phyloP scores from a whole-genome alignment of 2,113 vertebrate species.

The Cryptotis parvus region DNA sequence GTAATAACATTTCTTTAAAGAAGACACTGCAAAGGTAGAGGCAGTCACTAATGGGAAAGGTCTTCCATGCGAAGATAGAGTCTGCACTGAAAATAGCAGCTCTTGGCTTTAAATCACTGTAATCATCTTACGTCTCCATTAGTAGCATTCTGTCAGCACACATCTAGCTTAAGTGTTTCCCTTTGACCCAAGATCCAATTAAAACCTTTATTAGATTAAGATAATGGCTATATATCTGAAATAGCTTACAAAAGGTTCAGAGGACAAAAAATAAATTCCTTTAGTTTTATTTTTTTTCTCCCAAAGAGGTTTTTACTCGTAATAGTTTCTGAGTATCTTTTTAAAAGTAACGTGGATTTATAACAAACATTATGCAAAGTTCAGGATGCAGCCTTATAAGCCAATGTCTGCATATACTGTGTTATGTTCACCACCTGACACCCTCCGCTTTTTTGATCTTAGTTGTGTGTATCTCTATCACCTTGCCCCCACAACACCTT shows the following conservation, averaged over 20 bases:
- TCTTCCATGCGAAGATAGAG: conserved; percentile 28
- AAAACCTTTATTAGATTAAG: conserved; percentile 69
- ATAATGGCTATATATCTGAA: conserved; percentile 56
- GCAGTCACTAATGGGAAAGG: conserved; percentile 10
- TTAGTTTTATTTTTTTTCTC: not conserved
- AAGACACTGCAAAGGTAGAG: too few species aligned
- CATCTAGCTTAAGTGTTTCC: conserved; percentile 58
- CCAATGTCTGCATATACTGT: too few species aligned
- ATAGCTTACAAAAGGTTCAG: conserved; percentile 47
- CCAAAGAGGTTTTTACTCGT: not conserved
- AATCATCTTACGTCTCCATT: conserved; percentile 72
- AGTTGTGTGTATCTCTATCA: too few species aligned
- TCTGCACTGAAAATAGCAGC: conserved; percentile 41
- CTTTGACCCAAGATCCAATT: conserved; percentile 72
- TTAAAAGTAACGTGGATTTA: not conserved
- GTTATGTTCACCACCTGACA: too few species aligned
- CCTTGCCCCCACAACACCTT: too few species aligned
- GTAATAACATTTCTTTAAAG: too few species aligned
- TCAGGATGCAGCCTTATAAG: not conserved
- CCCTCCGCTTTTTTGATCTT: too few species aligned
- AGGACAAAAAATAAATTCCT: conserved; percentile 33
- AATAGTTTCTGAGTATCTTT: not conserved
- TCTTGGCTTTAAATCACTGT: conserved; percentile 59
- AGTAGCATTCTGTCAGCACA: conserved; percentile 60
- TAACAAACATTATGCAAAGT: not conserved